These are phyloP conservation scores for Heliothis subflexa DNA, from an alignment of 1,140 invertebrate genomes.

Conservation along the genomic window DNA sequence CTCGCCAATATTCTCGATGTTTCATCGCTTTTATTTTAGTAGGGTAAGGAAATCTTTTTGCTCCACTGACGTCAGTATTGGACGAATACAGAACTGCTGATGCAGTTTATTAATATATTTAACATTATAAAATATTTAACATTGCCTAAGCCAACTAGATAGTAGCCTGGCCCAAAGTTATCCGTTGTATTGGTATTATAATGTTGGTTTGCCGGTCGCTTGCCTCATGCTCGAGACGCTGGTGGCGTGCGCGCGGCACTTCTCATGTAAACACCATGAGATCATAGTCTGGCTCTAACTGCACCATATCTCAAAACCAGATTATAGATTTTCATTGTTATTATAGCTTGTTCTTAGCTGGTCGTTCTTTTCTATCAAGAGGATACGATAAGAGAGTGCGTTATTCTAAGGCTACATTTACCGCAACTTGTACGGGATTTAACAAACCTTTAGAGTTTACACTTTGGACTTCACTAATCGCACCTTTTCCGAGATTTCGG, in stretches of 20 bases:
- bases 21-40: conserved; percentile 3
- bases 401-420: too few relatives aligned
- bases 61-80: not conserved
- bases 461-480: too few relatives aligned
- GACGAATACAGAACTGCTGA: too few relatives aligned
- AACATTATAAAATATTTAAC: too few relatives aligned
- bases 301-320: not conserved
- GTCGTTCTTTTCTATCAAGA: too few relatives aligned
- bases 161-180: not conserved
- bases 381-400: too few relatives aligned
- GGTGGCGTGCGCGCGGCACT: not conserved
- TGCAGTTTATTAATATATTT: too few relatives aligned
- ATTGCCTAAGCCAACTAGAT: too few relatives aligned
- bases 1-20: not conserved
- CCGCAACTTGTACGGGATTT: too few relatives aligned
- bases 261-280: conserved; percentile 12
- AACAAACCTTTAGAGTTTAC: too few relatives aligned
- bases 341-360: not conserved
- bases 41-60: not conserved
- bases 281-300: conserved; percentile 7
- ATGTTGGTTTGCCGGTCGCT: too few relatives aligned
- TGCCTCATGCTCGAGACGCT: not conserved
- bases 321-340: not conserved
- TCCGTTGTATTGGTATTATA: not conserved
- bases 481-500: too few relatives aligned